Percentiles rank a stretch among this genome's conserved stretches.
These are phyloP conservation scores for Nyctalus aviator DNA, from an alignment of 2,797 vertebrate species.

Conservation along the genomic window DNA sequence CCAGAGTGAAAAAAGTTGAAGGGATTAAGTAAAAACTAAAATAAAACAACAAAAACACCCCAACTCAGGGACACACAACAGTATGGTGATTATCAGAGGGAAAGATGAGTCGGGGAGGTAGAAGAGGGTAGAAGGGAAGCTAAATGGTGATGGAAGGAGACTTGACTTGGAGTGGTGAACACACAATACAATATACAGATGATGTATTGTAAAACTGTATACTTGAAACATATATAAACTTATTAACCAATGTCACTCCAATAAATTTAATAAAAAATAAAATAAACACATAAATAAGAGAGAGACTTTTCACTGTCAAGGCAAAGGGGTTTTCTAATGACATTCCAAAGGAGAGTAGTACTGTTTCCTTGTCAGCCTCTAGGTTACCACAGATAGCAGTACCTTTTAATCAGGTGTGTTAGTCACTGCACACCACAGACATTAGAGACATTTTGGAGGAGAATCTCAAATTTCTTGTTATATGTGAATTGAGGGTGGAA, in stretches of 20 bases:
- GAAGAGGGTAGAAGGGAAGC: neutral
- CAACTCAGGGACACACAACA: neutral
- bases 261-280: neutral
- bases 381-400: conserved; percentile 31
- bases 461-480: conserved; percentile 32
- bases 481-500: neutral
- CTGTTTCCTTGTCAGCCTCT: conserved; percentile 27
- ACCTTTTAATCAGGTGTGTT: conserved; percentile 64
- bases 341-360: conserved; percentile 42
- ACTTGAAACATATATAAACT: neutral
- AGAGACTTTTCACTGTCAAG: neutral
- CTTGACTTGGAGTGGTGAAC: neutral
- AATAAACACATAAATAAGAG: neutral
- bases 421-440: conserved; percentile 17
- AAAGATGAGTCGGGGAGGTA: neutral
- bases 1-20: neutral
- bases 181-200: neutral
- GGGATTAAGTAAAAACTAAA: neutral
- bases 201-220: neutral
- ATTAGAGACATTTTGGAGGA: neutral
- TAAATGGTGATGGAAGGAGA: neutral
- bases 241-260: neutral
- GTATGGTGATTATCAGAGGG: neutral
- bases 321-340: conserved; percentile 64
- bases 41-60: neutral